Evolutionary conservation across 2,888 invertebrate species (phyloP), one percentile per base, ranked within the genome.

Genomic region (Parnassius mnemosyne): DNA sequence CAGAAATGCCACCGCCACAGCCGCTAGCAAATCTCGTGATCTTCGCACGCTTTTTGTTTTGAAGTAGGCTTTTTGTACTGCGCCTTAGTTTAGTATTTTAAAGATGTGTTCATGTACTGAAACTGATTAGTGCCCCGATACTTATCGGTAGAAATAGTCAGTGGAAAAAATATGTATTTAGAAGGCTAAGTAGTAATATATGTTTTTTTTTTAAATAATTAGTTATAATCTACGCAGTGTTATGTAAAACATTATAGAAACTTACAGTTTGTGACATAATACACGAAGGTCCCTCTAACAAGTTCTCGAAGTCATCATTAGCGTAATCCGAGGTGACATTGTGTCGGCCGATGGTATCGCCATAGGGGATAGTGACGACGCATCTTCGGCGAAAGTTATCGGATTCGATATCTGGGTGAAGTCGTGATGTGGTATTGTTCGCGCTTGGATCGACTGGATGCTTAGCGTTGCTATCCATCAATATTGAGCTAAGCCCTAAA

Each of bases 311-410:
- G 70, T 72, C 75, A 68, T 80, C 77, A 77, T 75, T 76, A 76
- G 73, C 70, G 68, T 70, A 79, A 78, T 72, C 73, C 74, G 66
- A 71, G 78, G 75, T 82, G 84, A 82, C 83, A 59, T 65, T 59
- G 63, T 57, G 64, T 67, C 52, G 55, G 43, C 65, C 54, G 82
- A 84, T 83, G 64, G 53, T 67, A 82, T 67, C 69, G 74, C 66
- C 10, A 44, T 3, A 68, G 47, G 10, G 49, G 53, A 43, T 72
- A 78, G 81, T 85, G 88, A 87, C 86, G 80, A 78, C 79, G 87
- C 85, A 83, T 76, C 82, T 85, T 83, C 76, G 81, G 87, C 81
- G 85, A 86, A 84, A 85, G 81, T 73, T 82, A 88, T 86, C 85
- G 64, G 47, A 63, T 56, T 67, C 67, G 68, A 65, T 71, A 85